Evolutionary conservation across 2,888 invertebrate species (phyloP).

Genomic region (Geotrupes spiniger): DNA sequence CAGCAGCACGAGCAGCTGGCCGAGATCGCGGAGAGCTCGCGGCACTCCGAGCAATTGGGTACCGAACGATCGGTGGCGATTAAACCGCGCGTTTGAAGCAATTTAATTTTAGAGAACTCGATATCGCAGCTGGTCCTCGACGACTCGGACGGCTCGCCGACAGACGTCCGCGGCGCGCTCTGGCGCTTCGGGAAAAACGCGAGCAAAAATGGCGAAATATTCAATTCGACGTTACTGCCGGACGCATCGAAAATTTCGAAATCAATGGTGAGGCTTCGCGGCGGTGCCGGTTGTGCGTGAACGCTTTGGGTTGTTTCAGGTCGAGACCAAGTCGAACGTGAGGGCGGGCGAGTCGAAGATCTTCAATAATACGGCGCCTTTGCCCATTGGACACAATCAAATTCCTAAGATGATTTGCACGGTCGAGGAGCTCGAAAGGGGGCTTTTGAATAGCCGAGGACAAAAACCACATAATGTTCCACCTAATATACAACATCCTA

Average conservation of each 20-base stretch:
- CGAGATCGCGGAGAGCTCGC: conserved; percentile 56
- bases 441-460: conserved; percentile 49
- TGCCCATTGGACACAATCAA: conserved; percentile 5
- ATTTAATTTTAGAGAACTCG: conserved; percentile 42
- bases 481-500: conserved; percentile 37
- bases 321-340: conserved; percentile 5
- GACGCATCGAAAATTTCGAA: conserved; percentile 33
- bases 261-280: conserved; percentile 37
- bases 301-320: conserved; percentile 3
- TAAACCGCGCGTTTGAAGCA: too few relatives aligned
- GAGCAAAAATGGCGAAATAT: conserved; percentile 36
- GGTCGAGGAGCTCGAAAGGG: conserved; percentile 71
- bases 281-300: neutral
- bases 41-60: conserved; percentile 44
- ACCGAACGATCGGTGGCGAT: conserved; percentile 1
- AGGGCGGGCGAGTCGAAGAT: neutral
- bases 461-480: conserved; percentile 10
- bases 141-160: conserved; percentile 29
- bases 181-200: conserved; percentile 40
- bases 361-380: conserved; percentile 5
- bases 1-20: conserved; percentile 69
- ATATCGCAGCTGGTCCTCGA: conserved; percentile 39
- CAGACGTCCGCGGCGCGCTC: conserved; percentile 31
- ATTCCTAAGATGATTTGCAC: conserved; percentile 64
- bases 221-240: conserved; percentile 16